Base-by-base conservation (phyloP, 1,140 invertebrate species). In the Dolichoris vasculosae region DNA sequence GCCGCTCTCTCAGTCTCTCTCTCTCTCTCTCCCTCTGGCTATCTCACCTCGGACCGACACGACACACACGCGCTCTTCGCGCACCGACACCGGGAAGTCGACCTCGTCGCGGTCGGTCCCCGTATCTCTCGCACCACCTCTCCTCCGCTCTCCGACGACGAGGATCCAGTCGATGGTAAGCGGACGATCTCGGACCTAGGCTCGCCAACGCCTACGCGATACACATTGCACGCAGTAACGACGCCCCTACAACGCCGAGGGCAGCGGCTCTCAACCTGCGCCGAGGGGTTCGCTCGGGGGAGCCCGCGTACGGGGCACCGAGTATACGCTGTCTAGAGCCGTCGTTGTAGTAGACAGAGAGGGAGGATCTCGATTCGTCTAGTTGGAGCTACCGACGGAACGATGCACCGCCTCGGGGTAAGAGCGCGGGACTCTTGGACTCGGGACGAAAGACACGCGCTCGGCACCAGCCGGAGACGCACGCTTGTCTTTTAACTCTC, bases 151-250 rank as follows among this genome's bases (percentile, higher is more conserved):
- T n/a, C n/a, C n/a, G n/a, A n/a, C n/a, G n/a, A n/a, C n/a, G n/a
- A n/a, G n/a, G n/a, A n/a, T n/a, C n/a, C n/a, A n/a, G n/a, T n/a
- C n/a, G n/a, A n/a, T n/a, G n/a, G n/a, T n/a, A n/a, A n/a, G n/a
- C n/a, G n/a, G n/a, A n/a, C 26, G 26, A 46, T 63, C 86, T 86
- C 40, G 13, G n/a, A 30, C 59, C 88, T 88, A 86, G 87, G 88
- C 89, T 90, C 89, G 91, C 90, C 91, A 91, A 91, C 91, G 91
- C 91, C 91, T 91, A 91, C 90, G 89, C 90, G 69, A 91, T 91
- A 91, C 90, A 91, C 90, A 91, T 89, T 90, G 88, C 90, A 91
- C 89, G 46, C 82, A 90, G 88, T 87, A 90, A 90, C 89, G 89
- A 91, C 90, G 90, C 90, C 90, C 89, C 89, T 90, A 91, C 90